A percentile compares a stretch with the other conserved stretches of the same genome.
phyloP scores from a whole-genome alignment of 2,113 vertebrate species.

The Galeopterus variegatus region DNA sequence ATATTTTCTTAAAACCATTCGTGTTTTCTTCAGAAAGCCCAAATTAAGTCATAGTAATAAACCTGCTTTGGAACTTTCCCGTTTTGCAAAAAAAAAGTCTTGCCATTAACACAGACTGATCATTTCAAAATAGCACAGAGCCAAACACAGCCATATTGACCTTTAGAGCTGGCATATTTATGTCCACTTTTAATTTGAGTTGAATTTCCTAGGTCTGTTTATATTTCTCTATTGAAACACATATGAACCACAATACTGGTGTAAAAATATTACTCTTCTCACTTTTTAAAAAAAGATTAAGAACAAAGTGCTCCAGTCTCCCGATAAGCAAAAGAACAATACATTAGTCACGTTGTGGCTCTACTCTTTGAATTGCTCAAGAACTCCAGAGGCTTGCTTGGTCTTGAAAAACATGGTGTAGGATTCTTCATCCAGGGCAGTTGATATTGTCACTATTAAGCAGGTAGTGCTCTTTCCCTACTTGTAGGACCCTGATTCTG shows the following conservation, averaged over 20 bases:
- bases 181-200: background rate
- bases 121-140: slow-evolving; percentile 41
- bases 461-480: fast-evolving
- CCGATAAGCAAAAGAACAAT: background rate
- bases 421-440: background rate
- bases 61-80: background rate
- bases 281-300: background rate
- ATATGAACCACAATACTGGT: background rate
- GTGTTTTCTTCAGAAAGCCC: slow-evolving; percentile 39
- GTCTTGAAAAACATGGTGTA: background rate
- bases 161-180: background rate
- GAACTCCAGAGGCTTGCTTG: background rate
- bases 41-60: slow-evolving; percentile 17
- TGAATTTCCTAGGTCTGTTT: slow-evolving; percentile 56
- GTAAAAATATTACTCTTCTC: slow-evolving; percentile 11
- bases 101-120: background rate
- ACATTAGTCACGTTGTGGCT: background rate
- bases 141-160: background rate
- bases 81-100: slow-evolving; percentile 24
- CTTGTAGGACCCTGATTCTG: background rate
- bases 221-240: background rate
- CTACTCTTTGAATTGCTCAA: background rate
- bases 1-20: slow-evolving; percentile 44
- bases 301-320: background rate
- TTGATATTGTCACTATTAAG: background rate